Conservation (phyloP, 2,113 vertebrate species). For the Mirza zaza region DNA sequence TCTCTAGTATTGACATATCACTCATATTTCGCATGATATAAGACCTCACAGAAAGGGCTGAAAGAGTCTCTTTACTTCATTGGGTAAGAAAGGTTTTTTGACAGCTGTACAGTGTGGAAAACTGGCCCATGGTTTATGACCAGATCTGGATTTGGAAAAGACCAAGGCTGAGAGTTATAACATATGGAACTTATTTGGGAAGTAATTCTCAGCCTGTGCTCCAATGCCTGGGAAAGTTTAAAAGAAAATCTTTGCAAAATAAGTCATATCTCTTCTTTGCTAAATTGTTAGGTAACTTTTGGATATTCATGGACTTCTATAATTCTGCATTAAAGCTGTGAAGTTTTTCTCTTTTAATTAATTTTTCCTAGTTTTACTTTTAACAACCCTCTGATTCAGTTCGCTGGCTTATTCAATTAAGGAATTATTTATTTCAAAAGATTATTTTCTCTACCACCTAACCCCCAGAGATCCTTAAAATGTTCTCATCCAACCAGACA, state of each 20-base stretch:
- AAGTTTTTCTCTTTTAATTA: constrained; percentile 57
- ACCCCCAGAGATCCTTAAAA: constrained; percentile 34
- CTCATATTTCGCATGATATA: constrained; percentile 33
- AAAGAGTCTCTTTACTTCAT: constrained; percentile 14
- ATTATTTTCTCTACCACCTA: constrained; percentile 8
- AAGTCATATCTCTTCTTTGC: constrained; percentile 70
- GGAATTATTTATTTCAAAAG: constrained; percentile 66
- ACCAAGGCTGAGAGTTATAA: constrained; percentile 73
- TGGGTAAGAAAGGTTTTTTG: constrained; percentile 76
- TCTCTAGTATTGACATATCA: constrained; percentile 49
- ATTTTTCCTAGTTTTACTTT: neutral
- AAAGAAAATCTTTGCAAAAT: constrained; percentile 84
- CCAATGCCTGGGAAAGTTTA: constrained; percentile 89
- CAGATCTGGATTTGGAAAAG: constrained; percentile 75
- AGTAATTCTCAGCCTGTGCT: constrained; percentile 85
- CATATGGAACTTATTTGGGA: constrained; percentile 91
- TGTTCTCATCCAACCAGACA: neutral
- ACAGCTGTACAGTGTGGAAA: constrained; percentile 71
- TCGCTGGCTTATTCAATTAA: constrained; percentile 64
- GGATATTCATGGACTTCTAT: constrained; percentile 33
- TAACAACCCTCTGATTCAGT: constrained; percentile 35
- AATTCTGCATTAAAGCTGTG: constrained; percentile 5
- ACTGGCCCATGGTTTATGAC: constrained; percentile 65
- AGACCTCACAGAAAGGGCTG: constrained; percentile 78
- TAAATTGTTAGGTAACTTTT: constrained; percentile 60